phyloP scores from a whole-genome alignment of 2,888 invertebrate genomes.

The Timandra comae region DNA sequence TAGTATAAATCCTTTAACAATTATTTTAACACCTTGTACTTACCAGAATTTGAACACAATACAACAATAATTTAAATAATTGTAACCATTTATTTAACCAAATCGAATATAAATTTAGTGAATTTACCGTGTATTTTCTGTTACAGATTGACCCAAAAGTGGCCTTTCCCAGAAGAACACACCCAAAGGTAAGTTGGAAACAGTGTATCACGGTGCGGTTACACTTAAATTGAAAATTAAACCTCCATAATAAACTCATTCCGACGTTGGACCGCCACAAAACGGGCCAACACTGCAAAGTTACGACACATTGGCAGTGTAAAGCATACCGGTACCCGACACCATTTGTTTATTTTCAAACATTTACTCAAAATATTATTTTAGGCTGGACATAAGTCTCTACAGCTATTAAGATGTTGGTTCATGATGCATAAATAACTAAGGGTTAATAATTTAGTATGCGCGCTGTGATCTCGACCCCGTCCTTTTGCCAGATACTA shows the following conservation, averaged over 20 bases:
- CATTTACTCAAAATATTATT: constrained; percentile 74
- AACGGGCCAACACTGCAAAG: constrained; percentile 37
- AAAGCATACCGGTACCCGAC: constrained; percentile 46
- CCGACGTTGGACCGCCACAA: constrained; percentile 50
- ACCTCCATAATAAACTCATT: constrained; percentile 56
- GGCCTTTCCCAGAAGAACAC: constrained; percentile 99
- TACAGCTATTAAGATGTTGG: constrained; percentile 70
- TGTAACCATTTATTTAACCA: too few species aligned
- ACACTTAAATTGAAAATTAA: constrained; percentile 51
- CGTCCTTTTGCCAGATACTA: constrained; percentile 51
- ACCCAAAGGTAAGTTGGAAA: constrained; percentile 92
- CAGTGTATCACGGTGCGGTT: constrained; percentile 33
- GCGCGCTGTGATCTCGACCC: constrained; percentile 58
- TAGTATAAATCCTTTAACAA: too few species aligned
- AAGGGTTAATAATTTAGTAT: constrained; percentile 72
- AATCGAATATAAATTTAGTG: constrained; percentile 1
- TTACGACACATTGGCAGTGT: constrained; percentile 54
- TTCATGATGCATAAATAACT: constrained; percentile 73
- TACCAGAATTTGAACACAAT: too few species aligned
- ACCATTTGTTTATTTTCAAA: constrained; percentile 68
- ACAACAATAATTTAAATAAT: too few species aligned
- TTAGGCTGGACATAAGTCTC: constrained; percentile 72
- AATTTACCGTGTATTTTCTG: constrained; percentile 34
- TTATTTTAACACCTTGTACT: too few species aligned
- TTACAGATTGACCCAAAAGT: constrained; percentile 99